These are phyloP conservation scores for Gasterosteus nipponicus DNA, from an alignment of 2,113 vertebrate species.

Conservation along the genomic window DNA sequence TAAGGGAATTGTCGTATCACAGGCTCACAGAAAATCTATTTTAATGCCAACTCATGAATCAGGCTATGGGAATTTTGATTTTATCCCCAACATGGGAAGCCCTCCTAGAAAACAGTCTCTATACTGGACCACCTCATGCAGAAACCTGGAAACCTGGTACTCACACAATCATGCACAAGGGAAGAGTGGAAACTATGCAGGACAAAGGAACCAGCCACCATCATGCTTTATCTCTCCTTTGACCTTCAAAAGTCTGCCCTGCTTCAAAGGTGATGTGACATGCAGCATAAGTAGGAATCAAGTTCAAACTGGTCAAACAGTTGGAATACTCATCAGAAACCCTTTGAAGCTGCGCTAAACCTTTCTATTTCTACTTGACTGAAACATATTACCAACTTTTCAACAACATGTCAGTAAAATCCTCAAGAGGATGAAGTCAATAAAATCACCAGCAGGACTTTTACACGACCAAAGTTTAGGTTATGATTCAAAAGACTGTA, in stretches of 20 bases:
- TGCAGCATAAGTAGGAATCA: constrained; percentile 13
- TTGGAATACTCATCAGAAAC: constrained; percentile 39
- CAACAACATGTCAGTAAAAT: constrained; percentile 13
- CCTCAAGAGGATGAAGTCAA: constrained; percentile 7
- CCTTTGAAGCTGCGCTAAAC: not conserved
- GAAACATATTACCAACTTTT: not conserved
- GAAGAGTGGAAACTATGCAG: constrained; percentile 8
- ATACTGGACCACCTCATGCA: not conserved
- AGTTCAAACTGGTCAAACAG: constrained; percentile 15
- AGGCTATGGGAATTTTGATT: too few species aligned
- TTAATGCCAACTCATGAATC: not conserved
- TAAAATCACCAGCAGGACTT: constrained; percentile 23
- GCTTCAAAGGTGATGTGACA: constrained; percentile 24
- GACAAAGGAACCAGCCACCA: not conserved
- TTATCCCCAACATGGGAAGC: not conserved
- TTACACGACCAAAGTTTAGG: constrained; percentile 20
- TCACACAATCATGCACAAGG: not conserved
- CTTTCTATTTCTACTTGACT: not conserved
- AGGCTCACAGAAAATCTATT: not conserved
- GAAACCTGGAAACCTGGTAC: not conserved
- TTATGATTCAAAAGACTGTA: constrained; percentile 1
- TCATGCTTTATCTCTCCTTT: constrained; percentile 13
- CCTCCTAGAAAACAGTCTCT: not conserved
- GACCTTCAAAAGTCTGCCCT: constrained; percentile 22
- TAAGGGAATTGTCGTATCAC: not conserved